Percentiles rank a stretch among this genome's conserved stretches.
Conservation (phyloP, 2,888 invertebrate genomes). For the Eubasilissa splendida region DNA sequence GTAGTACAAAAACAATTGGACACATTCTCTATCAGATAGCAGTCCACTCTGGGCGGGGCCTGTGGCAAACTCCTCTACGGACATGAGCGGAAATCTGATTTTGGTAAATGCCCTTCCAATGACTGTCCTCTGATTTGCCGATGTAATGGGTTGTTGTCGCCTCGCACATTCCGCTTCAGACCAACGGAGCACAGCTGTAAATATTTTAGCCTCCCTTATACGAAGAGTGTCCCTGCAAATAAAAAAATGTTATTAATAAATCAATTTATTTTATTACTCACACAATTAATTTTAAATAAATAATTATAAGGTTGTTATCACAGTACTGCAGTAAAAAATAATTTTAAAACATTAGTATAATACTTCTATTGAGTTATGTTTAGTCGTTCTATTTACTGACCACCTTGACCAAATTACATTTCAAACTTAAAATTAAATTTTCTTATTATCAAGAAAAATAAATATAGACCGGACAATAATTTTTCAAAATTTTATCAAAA, state of each 20-base stretch:
- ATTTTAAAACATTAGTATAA: too few species aligned
- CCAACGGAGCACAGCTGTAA: conserved; percentile 82
- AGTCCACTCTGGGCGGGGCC: conserved; percentile 84
- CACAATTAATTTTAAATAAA: too few species aligned
- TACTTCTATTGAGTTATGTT: too few species aligned
- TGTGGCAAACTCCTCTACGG: conserved; percentile 87
- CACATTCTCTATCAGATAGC: conserved; percentile 83
- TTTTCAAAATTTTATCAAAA: too few species aligned
- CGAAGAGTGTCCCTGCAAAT: conserved; percentile 80
- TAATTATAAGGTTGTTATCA: too few species aligned
- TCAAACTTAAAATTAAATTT: too few species aligned
- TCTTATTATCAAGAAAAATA: too few species aligned
- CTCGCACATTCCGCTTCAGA: conserved; percentile 83
- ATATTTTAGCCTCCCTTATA: conserved; percentile 85
- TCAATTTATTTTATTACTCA: too few species aligned
- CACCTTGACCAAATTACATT: too few species aligned
- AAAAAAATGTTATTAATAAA: background rate
- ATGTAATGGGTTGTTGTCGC: conserved; percentile 76
- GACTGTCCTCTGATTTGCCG: conserved; percentile 79
- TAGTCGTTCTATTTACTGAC: too few species aligned
- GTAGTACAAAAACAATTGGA: conserved; percentile 80
- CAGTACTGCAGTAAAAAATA: too few species aligned
- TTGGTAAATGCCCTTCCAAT: conserved; percentile 81
- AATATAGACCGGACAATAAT: too few species aligned
- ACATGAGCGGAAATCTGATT: conserved; percentile 88